Evolutionary conservation across 2,113 vertebrate genomes (phyloP).

Genomic region (Rousettus leschenaultii): DNA sequence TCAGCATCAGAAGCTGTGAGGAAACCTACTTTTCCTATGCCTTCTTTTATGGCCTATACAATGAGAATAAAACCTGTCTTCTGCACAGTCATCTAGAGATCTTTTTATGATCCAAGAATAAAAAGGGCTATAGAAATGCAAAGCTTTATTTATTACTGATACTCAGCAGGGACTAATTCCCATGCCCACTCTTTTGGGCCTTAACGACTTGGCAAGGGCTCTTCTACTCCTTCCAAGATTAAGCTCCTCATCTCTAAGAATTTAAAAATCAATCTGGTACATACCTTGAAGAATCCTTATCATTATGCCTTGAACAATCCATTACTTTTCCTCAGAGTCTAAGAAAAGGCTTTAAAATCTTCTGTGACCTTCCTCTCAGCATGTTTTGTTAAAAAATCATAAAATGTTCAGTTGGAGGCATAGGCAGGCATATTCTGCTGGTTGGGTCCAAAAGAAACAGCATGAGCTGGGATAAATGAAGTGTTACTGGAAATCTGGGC

Average conservation of each 20-base stretch:
- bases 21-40: not conserved
- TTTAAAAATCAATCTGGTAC: constrained; percentile 20
- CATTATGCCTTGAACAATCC: constrained; percentile 56
- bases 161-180: not conserved
- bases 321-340: constrained; percentile 38
- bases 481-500: not conserved
- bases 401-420: constrained; percentile 42
- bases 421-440: not conserved
- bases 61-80: not conserved
- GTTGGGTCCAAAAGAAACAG: constrained; percentile 26
- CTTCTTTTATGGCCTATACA: not conserved
- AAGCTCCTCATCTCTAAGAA: not conserved
- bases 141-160: not conserved
- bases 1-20: not conserved
- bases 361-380: not conserved
- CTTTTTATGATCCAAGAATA: not conserved
- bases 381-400: constrained; percentile 49
- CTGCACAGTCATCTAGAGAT: not conserved
- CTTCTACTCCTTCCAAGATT: not conserved
- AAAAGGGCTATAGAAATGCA: not conserved
- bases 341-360: constrained; percentile 36
- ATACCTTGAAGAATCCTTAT: constrained; percentile 22
- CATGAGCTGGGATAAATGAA: constrained; percentile 33
- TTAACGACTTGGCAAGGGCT: not conserved
- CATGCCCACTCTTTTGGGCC: not conserved